Evolutionary conservation across 2,113 vertebrate species (phyloP).

Genomic region (Myotis davidii): DNA sequence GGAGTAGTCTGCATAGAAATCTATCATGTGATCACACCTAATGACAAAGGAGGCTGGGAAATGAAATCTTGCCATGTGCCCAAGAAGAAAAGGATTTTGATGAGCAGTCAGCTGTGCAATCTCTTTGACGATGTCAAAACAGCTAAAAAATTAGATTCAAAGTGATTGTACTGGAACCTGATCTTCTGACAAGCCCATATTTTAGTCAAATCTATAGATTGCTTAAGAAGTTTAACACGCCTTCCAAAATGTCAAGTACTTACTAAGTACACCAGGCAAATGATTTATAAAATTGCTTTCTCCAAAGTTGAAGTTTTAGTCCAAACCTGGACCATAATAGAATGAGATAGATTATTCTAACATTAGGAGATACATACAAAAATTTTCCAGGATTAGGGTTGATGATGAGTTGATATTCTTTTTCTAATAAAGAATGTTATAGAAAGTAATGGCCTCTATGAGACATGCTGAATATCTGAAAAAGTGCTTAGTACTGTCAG

Average conservation of each 20-base stretch:
- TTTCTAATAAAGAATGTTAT: not conserved
- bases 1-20: not conserved
- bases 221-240: not conserved
- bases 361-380: not conserved
- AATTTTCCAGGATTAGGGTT: not conserved
- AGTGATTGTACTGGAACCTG: not conserved
- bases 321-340: not conserved
- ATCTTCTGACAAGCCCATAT: not conserved
- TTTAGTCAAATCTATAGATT: not conserved
- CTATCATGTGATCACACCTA: not conserved
- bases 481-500: not conserved
- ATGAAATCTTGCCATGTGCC: not conserved
- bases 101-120: not conserved
- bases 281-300: not conserved
- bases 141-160: not conserved
- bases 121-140: not conserved
- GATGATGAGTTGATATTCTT: not conserved
- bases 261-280: not conserved
- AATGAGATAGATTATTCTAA: constrained; percentile 23
- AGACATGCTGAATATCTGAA: not conserved
- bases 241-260: not conserved
- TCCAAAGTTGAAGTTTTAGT: not conserved
- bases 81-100: not conserved
- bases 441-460: not conserved
- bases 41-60: not conserved